Base-by-base conservation (phyloP, 2,113 vertebrate species). In the Himantopus leucocephalus region DNA sequence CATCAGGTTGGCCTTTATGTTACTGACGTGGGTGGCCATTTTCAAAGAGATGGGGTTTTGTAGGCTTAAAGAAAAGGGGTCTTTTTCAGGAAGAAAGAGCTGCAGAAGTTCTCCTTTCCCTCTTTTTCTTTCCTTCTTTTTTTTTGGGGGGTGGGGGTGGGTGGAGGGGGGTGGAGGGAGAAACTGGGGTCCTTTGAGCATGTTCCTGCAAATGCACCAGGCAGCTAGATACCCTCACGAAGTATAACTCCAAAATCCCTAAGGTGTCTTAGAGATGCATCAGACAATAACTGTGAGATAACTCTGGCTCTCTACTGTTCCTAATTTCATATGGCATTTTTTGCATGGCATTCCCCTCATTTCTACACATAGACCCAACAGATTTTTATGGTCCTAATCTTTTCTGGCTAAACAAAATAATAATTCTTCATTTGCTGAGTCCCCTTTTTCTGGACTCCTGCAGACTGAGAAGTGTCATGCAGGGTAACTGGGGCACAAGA, bases 401-500 rank as follows among this genome's bases (percentile, higher is more conserved):
- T 63, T 73, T 63, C 43, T 78, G 53, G 30, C 55, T 48, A 27
- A 77, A 63, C 30, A 77, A 77, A 89, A 59, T 5, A 2, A 30
- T 30, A 35, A 56, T 11, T 39, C 24, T 78, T 18, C 7, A 0
- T 75, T 34, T 62, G 58, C 41, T 22, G 32, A 67, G 39, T n/a
- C 56, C 56, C 56, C 37, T 73, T 14, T 10, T n/a, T 48, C 17
- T 32, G 66, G 60, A 37, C 66, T 90, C 67, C 77, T 82, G 64
- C 55, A 63, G 71, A 9, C 70, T 85, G 52, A 35, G 63, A 56
- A 85, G 75, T 34, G 53, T 82, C 79, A 47, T 5, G 12, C 43
- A n/a, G 79, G 74, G 91, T 76, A 78, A 91, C 27, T 79, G 73
- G 83, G 78, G 41, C 64, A 80, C 53, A 37, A 53, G 81, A 88